A percentile compares a stretch with the other conserved stretches of the same genome.
phyloP scores from a whole-genome alignment of 2,888 invertebrate genomes.

The Euzetes globulus region DNA sequence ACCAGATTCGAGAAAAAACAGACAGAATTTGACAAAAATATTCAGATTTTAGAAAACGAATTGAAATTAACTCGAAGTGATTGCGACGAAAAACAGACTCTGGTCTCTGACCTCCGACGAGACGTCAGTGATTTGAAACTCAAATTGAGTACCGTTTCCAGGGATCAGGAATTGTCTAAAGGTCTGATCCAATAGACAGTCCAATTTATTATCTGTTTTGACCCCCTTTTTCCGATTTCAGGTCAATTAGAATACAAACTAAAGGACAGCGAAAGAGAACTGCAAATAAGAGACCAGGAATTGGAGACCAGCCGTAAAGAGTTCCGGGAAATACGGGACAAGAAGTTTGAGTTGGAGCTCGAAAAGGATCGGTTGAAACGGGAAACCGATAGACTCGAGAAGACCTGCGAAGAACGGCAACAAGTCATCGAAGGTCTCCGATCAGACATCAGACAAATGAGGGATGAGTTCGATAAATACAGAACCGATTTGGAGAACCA shows the following conservation, averaged over 20 bases:
- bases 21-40: conserved; percentile 23
- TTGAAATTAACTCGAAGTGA: conserved; percentile 35
- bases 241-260: conserved; percentile 31
- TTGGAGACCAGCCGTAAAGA: conserved; percentile 16
- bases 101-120: neutral
- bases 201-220: neutral
- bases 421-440: conserved; percentile 28
- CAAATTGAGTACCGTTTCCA: neutral
- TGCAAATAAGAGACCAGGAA: conserved; percentile 23
- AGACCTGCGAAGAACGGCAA: conserved; percentile 5
- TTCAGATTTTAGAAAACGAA: conserved; percentile 29
- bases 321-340: conserved; percentile 22
- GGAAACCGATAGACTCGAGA: conserved; percentile 15
- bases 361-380: conserved; percentile 27
- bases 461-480: conserved; percentile 35
- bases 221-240: neutral
- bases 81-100: conserved; percentile 28
- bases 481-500: conserved; percentile 36
- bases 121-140: conserved; percentile 23
- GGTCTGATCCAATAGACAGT: neutral
- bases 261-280: conserved; percentile 30
- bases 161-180: conserved; percentile 11
- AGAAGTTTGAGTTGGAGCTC: conserved; percentile 25
- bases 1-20: conserved; percentile 24
- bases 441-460: conserved; percentile 30